phyloP scores from a whole-genome alignment of 2,888 invertebrate genomes.

The Eutolmus rufibarbis region DNA sequence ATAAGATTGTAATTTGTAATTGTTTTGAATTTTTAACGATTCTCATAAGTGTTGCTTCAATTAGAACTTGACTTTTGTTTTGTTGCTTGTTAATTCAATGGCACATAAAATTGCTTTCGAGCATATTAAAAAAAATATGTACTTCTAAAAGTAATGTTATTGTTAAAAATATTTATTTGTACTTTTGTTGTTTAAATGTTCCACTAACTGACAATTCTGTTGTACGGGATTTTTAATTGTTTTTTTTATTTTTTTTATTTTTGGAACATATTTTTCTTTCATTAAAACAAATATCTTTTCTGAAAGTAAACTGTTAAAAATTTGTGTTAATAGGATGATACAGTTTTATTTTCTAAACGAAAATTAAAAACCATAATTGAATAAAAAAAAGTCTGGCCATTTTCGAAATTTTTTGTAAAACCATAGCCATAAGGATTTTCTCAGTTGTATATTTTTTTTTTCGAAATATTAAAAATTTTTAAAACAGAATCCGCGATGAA shows the following conservation, averaged over 20 bases:
- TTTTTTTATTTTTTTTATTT: neutral
- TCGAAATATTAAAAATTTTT: neutral
- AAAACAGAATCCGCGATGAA: neutral
- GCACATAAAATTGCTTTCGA: constrained; percentile 10
- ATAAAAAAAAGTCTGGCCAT: neutral
- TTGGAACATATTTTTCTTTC: neutral
- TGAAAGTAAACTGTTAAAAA: neutral
- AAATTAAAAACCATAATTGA: neutral
- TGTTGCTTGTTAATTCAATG: constrained; percentile 19
- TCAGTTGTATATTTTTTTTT: neutral
- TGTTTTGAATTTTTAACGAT: constrained; percentile 31
- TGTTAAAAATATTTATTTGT: neutral
- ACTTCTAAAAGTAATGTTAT: neutral
- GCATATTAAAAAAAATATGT: neutral
- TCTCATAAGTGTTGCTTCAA: constrained; percentile 2
- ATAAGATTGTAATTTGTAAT: neutral
- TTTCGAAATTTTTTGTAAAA: neutral
- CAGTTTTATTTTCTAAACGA: neutral
- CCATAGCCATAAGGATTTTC: neutral
- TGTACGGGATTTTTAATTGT: neutral
- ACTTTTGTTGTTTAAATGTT: neutral
- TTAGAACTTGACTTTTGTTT: neutral
- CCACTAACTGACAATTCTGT: neutral
- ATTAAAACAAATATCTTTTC: neutral
- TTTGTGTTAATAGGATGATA: neutral